A percentile compares a stretch with the other conserved stretches of the same genome.
Evolutionary conservation across 2,888 invertebrate genomes (phyloP).

Genomic region (Pheosia gnoma): DNA sequence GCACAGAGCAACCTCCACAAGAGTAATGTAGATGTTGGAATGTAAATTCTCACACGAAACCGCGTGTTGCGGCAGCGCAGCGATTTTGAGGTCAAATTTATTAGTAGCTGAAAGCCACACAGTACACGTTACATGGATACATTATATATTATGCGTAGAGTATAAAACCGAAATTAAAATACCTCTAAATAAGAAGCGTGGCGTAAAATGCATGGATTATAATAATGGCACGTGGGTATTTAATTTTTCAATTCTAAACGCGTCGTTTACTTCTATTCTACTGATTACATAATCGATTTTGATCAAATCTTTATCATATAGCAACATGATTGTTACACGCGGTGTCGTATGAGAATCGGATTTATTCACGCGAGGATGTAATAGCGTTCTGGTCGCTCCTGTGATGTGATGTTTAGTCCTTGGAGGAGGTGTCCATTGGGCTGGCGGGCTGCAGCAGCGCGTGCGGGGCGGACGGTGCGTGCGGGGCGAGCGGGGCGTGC

Average conservation of each 20-base stretch:
- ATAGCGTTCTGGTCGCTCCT: conserved; percentile 9
- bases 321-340: neutral
- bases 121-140: neutral
- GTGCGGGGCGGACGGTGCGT: conserved; percentile 45
- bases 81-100: conserved; percentile 4
- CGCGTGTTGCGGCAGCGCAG: neutral
- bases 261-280: no score
- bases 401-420: conserved; percentile 70
- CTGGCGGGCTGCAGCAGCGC: conserved; percentile 86
- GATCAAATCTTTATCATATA: neutral
- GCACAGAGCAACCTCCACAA: neutral
- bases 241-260: no score
- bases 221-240: no score
- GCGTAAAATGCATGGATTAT: neutral
- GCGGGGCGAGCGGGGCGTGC: conserved; percentile 36
- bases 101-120: neutral
- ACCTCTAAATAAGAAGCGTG: neutral
- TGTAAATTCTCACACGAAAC: neutral
- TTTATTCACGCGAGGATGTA: neutral
- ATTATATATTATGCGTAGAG: neutral
- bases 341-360: neutral
- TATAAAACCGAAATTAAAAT: neutral
- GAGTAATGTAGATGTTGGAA: neutral
- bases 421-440: conserved; percentile 89
- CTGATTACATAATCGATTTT: neutral